phyloP scores from a whole-genome alignment of 2,888 invertebrate genomes.

The Ametastegia equiseti region DNA sequence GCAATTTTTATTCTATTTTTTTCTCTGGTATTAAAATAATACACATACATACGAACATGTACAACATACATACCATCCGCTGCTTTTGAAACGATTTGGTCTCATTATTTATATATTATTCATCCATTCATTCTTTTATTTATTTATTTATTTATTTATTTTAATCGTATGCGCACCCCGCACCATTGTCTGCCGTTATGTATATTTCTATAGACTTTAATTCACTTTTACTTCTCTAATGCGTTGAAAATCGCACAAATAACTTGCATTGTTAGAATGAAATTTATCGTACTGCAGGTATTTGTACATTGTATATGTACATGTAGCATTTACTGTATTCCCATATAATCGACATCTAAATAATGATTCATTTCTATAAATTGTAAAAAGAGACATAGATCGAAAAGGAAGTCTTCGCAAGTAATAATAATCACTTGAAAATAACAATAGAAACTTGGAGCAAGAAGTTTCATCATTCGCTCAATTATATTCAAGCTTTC shows the following conservation, averaged over 20 bases:
- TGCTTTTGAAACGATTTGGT: background rate
- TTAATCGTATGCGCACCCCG: background rate
- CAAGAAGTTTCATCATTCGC: background rate
- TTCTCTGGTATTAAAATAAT: background rate
- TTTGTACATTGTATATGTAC: no score
- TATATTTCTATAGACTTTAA: conserved; percentile 29
- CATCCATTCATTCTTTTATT: no score
- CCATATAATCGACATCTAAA: no score
- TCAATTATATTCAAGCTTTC: background rate
- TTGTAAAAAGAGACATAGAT: no score
- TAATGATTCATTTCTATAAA: background rate
- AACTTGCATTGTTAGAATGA: conserved; percentile 9
- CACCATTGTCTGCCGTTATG: conserved; percentile 2
- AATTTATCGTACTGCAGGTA: no score
- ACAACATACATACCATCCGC: background rate
- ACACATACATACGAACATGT: no score
- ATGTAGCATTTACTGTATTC: no score
- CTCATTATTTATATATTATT: background rate
- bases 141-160: background rate
- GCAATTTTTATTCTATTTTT: conserved; percentile 11
- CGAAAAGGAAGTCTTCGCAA: no score
- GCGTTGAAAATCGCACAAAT: background rate
- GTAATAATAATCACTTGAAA: no score
- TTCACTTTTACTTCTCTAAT: background rate
- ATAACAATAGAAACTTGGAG: background rate